phyloP scores from a whole-genome alignment of 1,140 invertebrate genomes.

The Lerema accius region DNA sequence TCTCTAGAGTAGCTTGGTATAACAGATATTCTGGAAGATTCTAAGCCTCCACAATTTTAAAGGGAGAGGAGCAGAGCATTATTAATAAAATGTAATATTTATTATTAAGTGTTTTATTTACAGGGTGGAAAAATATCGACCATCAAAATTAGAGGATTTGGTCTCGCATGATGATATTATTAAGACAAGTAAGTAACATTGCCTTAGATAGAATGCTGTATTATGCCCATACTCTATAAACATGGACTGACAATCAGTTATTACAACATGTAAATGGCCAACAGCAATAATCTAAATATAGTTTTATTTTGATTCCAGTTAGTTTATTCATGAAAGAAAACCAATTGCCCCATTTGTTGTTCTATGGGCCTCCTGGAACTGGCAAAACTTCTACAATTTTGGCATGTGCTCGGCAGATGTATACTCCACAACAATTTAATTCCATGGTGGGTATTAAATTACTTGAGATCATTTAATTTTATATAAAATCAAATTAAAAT shows the following conservation, averaged over 20 bases:
- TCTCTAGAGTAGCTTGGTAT: too few relatives aligned
- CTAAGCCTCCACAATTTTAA: too few relatives aligned
- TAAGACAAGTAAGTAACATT: slow-evolving; percentile 92
- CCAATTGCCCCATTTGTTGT: slow-evolving; percentile 96
- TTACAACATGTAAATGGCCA: too few relatives aligned
- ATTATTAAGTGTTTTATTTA: slow-evolving; percentile 45
- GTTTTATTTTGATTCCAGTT: slow-evolving; percentile 87
- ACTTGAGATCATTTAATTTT: too few relatives aligned
- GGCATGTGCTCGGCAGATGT: slow-evolving; percentile 97
- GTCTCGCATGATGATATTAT: slow-evolving; percentile 99
- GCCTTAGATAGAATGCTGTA: slow-evolving; percentile 22
- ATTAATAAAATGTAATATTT: too few relatives aligned
- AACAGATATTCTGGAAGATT: too few relatives aligned
- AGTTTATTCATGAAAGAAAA: slow-evolving; percentile 96
- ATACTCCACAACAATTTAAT: slow-evolving; percentile 93
- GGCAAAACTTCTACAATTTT: slow-evolving; percentile 99
- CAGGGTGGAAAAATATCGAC: slow-evolving; percentile 99
- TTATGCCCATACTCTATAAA: too few relatives aligned
- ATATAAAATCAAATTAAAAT: too few relatives aligned
- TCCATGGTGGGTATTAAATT: slow-evolving; percentile 88
- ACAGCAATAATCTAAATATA: too few relatives aligned
- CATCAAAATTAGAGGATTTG: slow-evolving; percentile 94
- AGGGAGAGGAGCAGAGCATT: too few relatives aligned
- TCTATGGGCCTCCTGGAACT: slow-evolving; percentile 99
- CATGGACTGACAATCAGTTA: too few relatives aligned